Conservation (phyloP, 1,140 invertebrate species). For the Pogonognathellus flavescens region DNA sequence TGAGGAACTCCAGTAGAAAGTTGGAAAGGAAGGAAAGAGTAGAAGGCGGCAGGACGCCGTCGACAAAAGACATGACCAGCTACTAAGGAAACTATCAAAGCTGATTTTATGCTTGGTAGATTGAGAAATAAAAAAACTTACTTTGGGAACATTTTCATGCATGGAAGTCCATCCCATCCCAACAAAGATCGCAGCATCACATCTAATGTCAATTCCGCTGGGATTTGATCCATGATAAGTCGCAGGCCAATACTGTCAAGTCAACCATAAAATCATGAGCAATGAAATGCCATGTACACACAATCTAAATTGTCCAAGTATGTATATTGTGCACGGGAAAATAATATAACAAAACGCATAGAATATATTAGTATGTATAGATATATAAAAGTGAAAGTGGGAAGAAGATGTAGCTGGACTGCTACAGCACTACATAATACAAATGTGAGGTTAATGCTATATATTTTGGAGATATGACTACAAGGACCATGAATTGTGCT, state of each 20-base stretch:
- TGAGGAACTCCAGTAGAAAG: background rate
- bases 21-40: conserved; percentile 10
- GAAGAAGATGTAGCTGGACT: no score
- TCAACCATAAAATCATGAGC: conserved; percentile 40
- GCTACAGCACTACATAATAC: no score
- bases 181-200: conserved; percentile 63
- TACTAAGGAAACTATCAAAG: conserved; percentile 37
- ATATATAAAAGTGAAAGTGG: no score
- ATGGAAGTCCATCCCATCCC: conserved; percentile 65
- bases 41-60: conserved; percentile 7
- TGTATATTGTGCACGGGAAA: no score
- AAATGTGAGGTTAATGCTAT: no score
- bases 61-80: conserved; percentile 25
- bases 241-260: conserved; percentile 65
- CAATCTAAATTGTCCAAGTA: background rate
- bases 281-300: background rate
- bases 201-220: conserved; percentile 65
- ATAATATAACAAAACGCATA: no score
- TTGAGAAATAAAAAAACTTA: conserved; percentile 58
- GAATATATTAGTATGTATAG: no score
- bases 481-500: no score
- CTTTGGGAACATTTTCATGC: conserved; percentile 66
- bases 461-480: no score
- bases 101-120: conserved; percentile 17
- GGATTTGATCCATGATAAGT: conserved; percentile 67